Conservation (phyloP, 2,113 vertebrate genomes). For the Eira barbara region DNA sequence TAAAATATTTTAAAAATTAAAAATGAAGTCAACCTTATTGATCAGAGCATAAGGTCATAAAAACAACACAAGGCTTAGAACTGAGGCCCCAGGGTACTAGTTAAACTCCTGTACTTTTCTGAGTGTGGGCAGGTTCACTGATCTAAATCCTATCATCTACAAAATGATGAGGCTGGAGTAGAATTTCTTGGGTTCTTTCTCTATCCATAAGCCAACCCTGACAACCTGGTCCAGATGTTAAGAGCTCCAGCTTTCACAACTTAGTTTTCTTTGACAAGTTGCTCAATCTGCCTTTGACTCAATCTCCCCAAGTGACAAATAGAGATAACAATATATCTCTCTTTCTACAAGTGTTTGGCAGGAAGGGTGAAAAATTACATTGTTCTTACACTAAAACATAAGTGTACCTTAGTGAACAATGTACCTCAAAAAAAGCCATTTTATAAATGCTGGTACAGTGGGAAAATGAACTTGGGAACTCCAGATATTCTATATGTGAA, state of each 20-base stretch:
- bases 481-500: neutral
- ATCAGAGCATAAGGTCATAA: neutral
- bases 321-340: constrained; percentile 43
- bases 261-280: constrained; percentile 47
- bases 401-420: neutral
- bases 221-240: neutral
- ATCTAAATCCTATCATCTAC: neutral
- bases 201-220: neutral
- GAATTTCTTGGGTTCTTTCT: neutral
- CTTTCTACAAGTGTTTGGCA: constrained; percentile 26
- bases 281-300: constrained; percentile 25
- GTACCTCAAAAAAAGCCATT: neutral
- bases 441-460: neutral
- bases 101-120: neutral
- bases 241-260: neutral
- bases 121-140: neutral
- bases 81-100: neutral
- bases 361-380: neutral
- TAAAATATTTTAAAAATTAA: neutral
- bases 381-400: constrained; percentile 17
- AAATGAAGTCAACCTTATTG: neutral
- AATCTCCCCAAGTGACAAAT: constrained; percentile 23
- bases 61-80: neutral
- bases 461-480: neutral
- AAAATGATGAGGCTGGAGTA: neutral